Evolutionary conservation across 2,888 invertebrate genomes (phyloP).

Genomic region (Tenthredo distinguenda): DNA sequence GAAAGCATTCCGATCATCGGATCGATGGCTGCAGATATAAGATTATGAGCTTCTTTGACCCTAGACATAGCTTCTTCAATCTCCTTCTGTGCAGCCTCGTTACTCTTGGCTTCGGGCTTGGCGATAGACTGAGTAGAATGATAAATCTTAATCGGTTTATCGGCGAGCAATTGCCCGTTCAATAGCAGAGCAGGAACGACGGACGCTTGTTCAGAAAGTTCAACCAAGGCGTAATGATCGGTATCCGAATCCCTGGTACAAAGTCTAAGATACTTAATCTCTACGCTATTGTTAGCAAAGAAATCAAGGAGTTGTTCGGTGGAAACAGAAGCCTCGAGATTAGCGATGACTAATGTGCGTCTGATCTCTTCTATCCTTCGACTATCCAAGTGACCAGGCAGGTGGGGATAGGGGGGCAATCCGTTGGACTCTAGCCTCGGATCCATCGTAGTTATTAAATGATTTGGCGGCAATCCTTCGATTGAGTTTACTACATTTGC

Average conservation of each 20-base stretch:
- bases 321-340: constrained; percentile 84
- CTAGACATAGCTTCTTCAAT: constrained; percentile 98
- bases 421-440: constrained; percentile 91
- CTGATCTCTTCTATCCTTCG: constrained; percentile 97
- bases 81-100: constrained; percentile 96
- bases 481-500: constrained; percentile 93
- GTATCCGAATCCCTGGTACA: constrained; percentile 91
- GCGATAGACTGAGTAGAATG: constrained; percentile 96
- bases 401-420: constrained; percentile 93
- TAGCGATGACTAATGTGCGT: constrained; percentile 93
- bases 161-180: constrained; percentile 89
- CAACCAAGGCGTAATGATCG: constrained; percentile 91
- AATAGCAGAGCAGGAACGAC: constrained; percentile 92
- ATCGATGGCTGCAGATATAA: constrained; percentile 96
- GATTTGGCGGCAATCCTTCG: constrained; percentile 90
- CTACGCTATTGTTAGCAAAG: constrained; percentile 89
- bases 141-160: constrained; percentile 86
- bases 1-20: constrained; percentile 93
- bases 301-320: constrained; percentile 93
- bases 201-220: constrained; percentile 95
- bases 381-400: constrained; percentile 93
- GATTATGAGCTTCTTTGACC: constrained; percentile 96
- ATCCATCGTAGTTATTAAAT: constrained; percentile 92
- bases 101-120: constrained; percentile 96
- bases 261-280: constrained; percentile 96